Base-by-base conservation (phyloP, 2,888 invertebrate genomes). In the Callyntrura sp. region DNA sequence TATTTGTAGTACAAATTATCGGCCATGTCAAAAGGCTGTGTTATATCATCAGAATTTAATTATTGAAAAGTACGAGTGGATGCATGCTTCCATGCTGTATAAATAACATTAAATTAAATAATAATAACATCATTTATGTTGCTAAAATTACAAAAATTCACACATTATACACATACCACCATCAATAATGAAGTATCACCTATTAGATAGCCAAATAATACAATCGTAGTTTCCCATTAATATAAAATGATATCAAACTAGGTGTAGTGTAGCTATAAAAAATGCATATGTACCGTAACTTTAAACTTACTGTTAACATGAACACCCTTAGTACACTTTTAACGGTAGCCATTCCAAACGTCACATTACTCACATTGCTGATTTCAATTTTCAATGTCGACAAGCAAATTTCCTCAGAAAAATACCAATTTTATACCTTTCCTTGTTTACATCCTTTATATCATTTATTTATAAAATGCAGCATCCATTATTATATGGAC, bases 101-200 rank as follows among this genome's bases (percentile, higher is more conserved):
- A 51, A 51, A 51, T 51, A 6, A 51, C 14, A 14, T 14, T 51
- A 51, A 51, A 51, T 45, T 45, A 45, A 45, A 45, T 45, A 8
- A 45, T 14, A 11, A 9, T 51, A 51, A 14, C 14, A 51, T 51
- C 11, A 51, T 51, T 51, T 1, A 60, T 60, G 62, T 23, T 35
- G 35, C 35, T 35, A 62, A 62, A 62, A 62, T 62, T 62, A 62
- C 62, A 62, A 62, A 51, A 62, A 62, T 62, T 62, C 62, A 62
- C 20, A 60, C 62, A 9, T 3, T 25, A 20, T 62, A 0, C 23
- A 62, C 62, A 25, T 62, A 12, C 1, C n/a, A 62, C 23, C 62
- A 62, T 62, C 9, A 51, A 2, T 57, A 57, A 17, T 57, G 4
- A 4, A 57, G 6, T 57, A 57, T 55, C n/a, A 6, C 17, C 17